phyloP scores from a whole-genome alignment of 2,113 vertebrate species.

The Carettochelys insculpta region DNA sequence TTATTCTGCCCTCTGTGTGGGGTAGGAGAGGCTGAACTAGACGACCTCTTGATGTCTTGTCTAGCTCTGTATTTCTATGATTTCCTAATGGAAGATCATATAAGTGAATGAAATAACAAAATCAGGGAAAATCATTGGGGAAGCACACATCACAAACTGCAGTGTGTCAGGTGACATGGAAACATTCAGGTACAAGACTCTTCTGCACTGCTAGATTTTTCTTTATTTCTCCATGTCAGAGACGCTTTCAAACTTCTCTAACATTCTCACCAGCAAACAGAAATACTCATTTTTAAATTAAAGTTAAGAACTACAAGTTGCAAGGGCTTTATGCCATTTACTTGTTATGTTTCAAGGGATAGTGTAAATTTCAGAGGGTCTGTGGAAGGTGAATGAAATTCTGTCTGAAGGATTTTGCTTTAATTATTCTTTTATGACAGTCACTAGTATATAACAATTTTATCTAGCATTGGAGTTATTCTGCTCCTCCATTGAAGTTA shows the following conservation, averaged over 20 bases:
- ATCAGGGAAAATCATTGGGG: not conserved
- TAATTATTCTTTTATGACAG: not conserved
- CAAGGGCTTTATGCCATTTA: no score
- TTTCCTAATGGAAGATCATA: not conserved
- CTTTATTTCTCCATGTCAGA: no score
- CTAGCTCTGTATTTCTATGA: not conserved
- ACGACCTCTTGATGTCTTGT: not conserved
- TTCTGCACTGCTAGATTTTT: no score
- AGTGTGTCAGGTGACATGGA: fast-evolving
- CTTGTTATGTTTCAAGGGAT: not conserved
- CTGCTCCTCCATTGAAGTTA: not conserved
- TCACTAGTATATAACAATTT: not conserved
- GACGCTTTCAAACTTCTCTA: no score
- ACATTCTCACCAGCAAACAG: no score
- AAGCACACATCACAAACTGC: not conserved
- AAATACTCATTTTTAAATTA: no score
- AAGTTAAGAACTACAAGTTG: no score
- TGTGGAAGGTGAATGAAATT: not conserved
- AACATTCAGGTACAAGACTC: fast-evolving
- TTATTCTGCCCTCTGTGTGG: not conserved
- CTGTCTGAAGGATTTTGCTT: not conserved
- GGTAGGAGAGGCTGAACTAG: not conserved
- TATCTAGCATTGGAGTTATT: not conserved
- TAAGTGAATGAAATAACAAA: not conserved
- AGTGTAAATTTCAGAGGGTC: not conserved